Conservation (phyloP, 2,797 vertebrate species). For the Capromys pilorides region DNA sequence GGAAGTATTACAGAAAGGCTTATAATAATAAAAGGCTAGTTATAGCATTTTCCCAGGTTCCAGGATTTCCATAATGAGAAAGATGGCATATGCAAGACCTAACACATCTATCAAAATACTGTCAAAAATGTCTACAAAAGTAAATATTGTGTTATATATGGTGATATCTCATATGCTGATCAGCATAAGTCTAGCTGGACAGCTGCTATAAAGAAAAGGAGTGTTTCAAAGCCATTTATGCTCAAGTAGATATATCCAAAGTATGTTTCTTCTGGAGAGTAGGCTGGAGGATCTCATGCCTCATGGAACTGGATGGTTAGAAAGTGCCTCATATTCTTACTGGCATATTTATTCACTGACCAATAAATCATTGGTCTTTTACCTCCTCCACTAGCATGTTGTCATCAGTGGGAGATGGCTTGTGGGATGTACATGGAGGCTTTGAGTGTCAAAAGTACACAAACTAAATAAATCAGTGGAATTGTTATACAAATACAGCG, state of each 20-base stretch:
- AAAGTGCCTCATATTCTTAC: background rate
- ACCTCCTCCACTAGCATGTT: background rate
- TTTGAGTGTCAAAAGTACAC: background rate
- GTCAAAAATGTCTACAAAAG: constrained; percentile 34
- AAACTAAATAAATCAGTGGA: background rate
- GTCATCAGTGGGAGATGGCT: background rate
- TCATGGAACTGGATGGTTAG: background rate
- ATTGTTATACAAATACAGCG: background rate
- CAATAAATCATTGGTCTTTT: background rate
- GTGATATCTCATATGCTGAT: constrained; percentile 3
- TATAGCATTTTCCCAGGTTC: constrained; percentile 65
- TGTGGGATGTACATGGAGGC: background rate
- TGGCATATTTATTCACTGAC: background rate
- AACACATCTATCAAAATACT: background rate
- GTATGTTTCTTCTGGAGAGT: background rate
- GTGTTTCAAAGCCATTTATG: constrained; percentile 27
- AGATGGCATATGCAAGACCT: background rate
- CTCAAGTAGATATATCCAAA: background rate
- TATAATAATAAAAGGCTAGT: constrained; percentile 63
- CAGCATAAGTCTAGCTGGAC: constrained; percentile 41
- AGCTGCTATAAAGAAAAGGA: background rate
- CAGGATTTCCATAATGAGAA: constrained; percentile 36
- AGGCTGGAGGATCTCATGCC: background rate
- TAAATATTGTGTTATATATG: background rate
- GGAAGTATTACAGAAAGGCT: constrained; percentile 59